These are phyloP conservation scores for Pseudopleuronectes americanus DNA, from an alignment of 2,797 vertebrate genomes.

Conservation along the genomic window DNA sequence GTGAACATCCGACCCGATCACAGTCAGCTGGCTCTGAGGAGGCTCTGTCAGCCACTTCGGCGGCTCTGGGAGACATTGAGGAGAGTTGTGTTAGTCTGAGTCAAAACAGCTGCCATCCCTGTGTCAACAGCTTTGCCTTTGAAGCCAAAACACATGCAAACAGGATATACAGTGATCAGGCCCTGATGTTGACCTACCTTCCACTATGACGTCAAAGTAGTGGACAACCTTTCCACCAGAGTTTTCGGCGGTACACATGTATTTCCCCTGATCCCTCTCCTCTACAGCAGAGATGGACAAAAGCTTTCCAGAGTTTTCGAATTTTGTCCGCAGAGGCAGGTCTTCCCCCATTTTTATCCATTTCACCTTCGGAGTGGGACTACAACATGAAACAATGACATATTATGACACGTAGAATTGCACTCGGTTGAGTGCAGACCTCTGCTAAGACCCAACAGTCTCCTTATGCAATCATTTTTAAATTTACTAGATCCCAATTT, in stretches of 20 bases:
- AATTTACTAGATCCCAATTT: too few species aligned
- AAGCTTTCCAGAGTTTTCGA: conserved; percentile 84
- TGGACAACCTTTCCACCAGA: conserved; percentile 82
- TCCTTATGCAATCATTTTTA: too few species aligned
- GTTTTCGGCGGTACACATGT: conserved; percentile 90
- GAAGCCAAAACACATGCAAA: conserved; percentile 22
- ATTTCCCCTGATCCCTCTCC: conserved; percentile 86
- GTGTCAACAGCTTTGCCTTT: conserved; percentile 23
- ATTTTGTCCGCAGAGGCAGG: conserved; percentile 70
- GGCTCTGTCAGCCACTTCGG: conserved; percentile 89
- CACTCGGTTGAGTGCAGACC: too few species aligned
- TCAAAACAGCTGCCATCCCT: conserved; percentile 36
- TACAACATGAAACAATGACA: conserved; percentile 55
- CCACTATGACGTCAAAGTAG: conserved; percentile 87
- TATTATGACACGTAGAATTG: neutral
- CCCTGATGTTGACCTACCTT: conserved; percentile 84
- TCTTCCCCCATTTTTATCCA: conserved; percentile 87
- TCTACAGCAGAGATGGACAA: conserved; percentile 86
- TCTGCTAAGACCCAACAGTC: too few species aligned
- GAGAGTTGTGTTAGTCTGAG: conserved; percentile 41
- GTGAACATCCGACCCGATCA: conserved; percentile 84
- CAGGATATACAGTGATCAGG: conserved; percentile 2
- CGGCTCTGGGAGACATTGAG: conserved; percentile 83
- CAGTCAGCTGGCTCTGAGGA: conserved; percentile 84
- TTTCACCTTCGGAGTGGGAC: conserved; percentile 89